Base-by-base conservation (phyloP, 2,113 vertebrate species). In the Panthera leo region DNA sequence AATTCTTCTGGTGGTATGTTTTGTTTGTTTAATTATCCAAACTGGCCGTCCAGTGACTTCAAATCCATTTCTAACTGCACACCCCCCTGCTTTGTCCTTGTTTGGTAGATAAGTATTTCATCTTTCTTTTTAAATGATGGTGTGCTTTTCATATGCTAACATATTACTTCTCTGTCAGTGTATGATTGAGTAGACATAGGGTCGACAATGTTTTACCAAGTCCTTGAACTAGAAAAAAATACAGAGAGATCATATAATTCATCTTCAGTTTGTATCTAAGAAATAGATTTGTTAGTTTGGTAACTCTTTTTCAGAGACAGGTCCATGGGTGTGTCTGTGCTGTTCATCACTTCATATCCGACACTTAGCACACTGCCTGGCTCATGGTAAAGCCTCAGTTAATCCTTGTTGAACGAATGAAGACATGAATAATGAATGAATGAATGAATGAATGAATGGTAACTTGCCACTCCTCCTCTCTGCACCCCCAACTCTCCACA, bases 21-120 rank as follows among this genome's bases (percentile, higher is more conserved):
- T 96, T 91, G 25, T 91, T 95, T 97, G 51, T 51, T 86, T 93
- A 95, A 96, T 97, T 97, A 97, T 67, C 58, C 48, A 93, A 86
- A 83, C 61, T 96, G 63, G 31, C 71, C 70, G 84, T 65, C 78
- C 53, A 93, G 73, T 53, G 75, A 89, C 78, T 89, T 95, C 48
- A 92, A 93, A 96, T 92, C 27, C 45, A 34, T 93, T 95, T 91
- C 48, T 90, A 96, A 75, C 45, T 16, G 14, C 29, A 85, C 2
- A 68, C 13, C 1, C 45, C 15, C 42, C 51, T 89, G 71, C 70
- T 91, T 94, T 96, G 67, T 83, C 96, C 58, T 93, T 89, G 39
- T 53, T 94, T 92, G 29, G 27, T 53, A 93, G 45, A 89, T 53
- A 75, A 93, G n/a, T 68, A 82, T 96, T 96, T 94, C 63, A 91